Evolutionary conservation across 2,113 vertebrate genomes (phyloP), one percentile per base, ranked within the genome.

Genomic region (Bostrychus sinensis): DNA sequence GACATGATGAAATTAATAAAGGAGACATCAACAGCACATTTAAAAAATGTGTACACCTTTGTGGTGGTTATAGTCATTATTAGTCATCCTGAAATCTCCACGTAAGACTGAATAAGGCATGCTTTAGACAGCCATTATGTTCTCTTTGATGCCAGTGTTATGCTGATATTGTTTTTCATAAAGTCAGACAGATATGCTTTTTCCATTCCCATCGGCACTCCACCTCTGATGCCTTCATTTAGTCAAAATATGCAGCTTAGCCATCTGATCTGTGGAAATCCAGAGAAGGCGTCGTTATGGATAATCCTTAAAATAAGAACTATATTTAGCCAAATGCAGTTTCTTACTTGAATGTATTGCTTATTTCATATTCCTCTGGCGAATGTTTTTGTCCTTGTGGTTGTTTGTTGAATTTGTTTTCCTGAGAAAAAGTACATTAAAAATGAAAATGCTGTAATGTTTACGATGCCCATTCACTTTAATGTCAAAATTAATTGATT

Each of bases 361-460:
- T 90, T 89, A 99, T 92, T 98, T 98, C 87, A 93, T 95, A 92
- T 98, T 99, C 93, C 97, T 94, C 92, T 98, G 97, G 80, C 97
- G 96, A 89, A 98, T 92, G 91, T 96, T 98, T 95, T 98, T 99
- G 89, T 98, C 96, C 94, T 99, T 99, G 88, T 98, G 96, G 92
- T 99, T 99, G 93, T 99, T 99, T 89, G 97, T 99, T 79, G 96
- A 98, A 92, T 98, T 98, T 74, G 95, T 98, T 95, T 99, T 98
- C 93, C 97, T 99, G 46, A 55, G 69, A 75, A 64, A 75, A 82
- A 85, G 37, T 17, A 76, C 45, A 61, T 60, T 20, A 25, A 17
- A 19, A 43, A 20, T 9, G 17, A 56, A 70, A 56, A 72, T 36
- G 28, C 17, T 61, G 37, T 67, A 14, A 54, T 23, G 7, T 42